These are phyloP conservation scores for Falco columbarius DNA, from an alignment of 2,797 vertebrate species.

Conservation along the genomic window DNA sequence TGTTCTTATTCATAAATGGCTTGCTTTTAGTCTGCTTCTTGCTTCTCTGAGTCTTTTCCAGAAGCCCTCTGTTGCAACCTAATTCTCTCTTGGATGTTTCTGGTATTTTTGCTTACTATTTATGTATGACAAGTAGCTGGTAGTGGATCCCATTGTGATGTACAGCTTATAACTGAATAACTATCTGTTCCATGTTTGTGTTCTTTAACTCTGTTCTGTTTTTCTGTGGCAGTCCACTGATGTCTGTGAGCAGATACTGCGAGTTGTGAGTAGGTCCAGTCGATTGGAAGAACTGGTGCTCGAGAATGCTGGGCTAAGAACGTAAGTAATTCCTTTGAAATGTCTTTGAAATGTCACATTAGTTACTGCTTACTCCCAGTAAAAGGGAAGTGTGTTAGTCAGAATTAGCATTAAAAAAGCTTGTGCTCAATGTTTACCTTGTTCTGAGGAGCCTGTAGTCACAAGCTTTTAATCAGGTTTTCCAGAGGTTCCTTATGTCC, in stretches of 20 bases:
- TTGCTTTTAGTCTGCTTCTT: neutral
- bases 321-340: conserved; percentile 79
- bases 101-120: neutral
- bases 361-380: neutral
- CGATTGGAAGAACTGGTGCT: conserved; percentile 92
- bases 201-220: conserved; percentile 38
- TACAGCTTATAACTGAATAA: neutral
- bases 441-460: neutral
- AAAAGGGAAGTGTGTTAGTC: neutral
- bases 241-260: conserved; percentile 94
- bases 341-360: neutral
- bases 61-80: neutral
- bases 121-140: neutral
- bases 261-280: conserved; percentile 90
- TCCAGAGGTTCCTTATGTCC: neutral
- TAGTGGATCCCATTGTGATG: rapidly evolving
- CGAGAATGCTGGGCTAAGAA: conserved; percentile 94
- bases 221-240: conserved; percentile 86
- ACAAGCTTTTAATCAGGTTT: neutral
- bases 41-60: neutral
- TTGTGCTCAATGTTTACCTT: neutral
- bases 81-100: neutral
- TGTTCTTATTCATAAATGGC: neutral
- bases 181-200: neutral
- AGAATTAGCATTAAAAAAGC: neutral